Conservation (phyloP, 1,140 invertebrate genomes). For the Drosophila ohnishii region DNA sequence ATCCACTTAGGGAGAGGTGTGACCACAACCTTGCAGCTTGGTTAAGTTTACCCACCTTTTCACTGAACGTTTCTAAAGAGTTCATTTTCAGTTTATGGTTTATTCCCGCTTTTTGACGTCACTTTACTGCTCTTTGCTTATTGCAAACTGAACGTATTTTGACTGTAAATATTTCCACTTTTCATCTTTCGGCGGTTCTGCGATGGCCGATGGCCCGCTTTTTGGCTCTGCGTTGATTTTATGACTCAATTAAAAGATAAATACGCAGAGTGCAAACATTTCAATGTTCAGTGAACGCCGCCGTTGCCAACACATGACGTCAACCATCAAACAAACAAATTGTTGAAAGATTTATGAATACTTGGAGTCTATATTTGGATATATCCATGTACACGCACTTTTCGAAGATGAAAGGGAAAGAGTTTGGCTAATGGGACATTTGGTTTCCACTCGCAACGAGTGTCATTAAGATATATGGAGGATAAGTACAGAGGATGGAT, state of each 20-base stretch:
- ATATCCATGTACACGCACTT: slow-evolving; percentile 17
- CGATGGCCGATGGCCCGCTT: slow-evolving; percentile 15
- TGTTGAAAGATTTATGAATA: slow-evolving; percentile 57
- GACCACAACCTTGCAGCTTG: slow-evolving; percentile 29
- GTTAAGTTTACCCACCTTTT: slow-evolving; percentile 5
- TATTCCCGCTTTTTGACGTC: slow-evolving; percentile 21
- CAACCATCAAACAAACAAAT: slow-evolving; percentile 52
- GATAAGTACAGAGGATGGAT: too few species aligned
- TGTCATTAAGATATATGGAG: slow-evolving; percentile 6
- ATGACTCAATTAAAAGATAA: slow-evolving; percentile 76
- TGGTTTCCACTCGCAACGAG: not conserved
- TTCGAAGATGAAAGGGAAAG: slow-evolving; percentile 48
- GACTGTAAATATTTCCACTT: slow-evolving; percentile 57
- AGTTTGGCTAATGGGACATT: slow-evolving; percentile 37
- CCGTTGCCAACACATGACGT: slow-evolving; percentile 40
- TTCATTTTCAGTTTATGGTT: slow-evolving; percentile 7
- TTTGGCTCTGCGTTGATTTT: slow-evolving; percentile 44
- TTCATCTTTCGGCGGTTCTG: slow-evolving; percentile 39
- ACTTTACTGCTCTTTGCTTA: slow-evolving; percentile 30
- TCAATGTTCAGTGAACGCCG: slow-evolving; percentile 47
- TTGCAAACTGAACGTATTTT: slow-evolving; percentile 39
- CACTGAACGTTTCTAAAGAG: not conserved
- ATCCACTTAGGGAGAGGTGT: slow-evolving; percentile 29
- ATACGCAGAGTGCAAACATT: slow-evolving; percentile 61
- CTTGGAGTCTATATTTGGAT: slow-evolving; percentile 37